phyloP scores from a whole-genome alignment of 2,113 vertebrate species.

The Dolichotis patagonum region DNA sequence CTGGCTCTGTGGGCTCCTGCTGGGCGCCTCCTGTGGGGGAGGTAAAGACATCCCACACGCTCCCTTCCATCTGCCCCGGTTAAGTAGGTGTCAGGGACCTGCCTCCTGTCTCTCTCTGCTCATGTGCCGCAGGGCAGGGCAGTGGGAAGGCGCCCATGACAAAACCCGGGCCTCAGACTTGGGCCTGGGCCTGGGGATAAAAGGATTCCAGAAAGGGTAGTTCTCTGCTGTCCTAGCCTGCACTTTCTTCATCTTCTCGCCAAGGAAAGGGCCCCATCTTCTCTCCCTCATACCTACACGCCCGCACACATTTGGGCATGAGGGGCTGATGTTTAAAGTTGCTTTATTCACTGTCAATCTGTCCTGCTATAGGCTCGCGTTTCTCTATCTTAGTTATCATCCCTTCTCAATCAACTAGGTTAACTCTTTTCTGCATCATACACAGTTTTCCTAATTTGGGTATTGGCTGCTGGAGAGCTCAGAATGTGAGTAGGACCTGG shows the following conservation, averaged over 20 bases:
- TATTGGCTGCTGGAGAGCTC: not conserved
- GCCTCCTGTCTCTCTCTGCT: constrained; percentile 71
- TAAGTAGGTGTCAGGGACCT: constrained; percentile 73
- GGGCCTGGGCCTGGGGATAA: constrained; percentile 40
- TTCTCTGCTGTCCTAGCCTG: constrained; percentile 60
- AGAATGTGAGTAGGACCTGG: not conserved
- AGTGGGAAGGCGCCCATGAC: constrained; percentile 71
- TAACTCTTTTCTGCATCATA: not conserved
- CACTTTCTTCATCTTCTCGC: constrained; percentile 55
- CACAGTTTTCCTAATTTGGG: not conserved
- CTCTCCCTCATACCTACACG: not conserved
- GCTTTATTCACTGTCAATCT: not conserved
- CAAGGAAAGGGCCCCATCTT: not conserved
- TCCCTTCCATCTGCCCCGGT: constrained; percentile 56
- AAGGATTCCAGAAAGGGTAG: constrained; percentile 69
- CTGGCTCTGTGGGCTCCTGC: constrained; percentile 62
- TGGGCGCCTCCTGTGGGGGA: constrained; percentile 69
- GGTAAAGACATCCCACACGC: constrained; percentile 73
- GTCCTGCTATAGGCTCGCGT: not conserved
- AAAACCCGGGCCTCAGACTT: constrained; percentile 41
- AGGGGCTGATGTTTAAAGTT: not conserved
- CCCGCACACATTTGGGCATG: not conserved
- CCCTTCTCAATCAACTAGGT: not conserved
- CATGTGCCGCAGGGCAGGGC: constrained; percentile 45
- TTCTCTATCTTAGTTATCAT: constrained; percentile 33